Evolutionary conservation across 2,113 vertebrate genomes (phyloP).

Genomic region (Myotis lucifugus): DNA sequence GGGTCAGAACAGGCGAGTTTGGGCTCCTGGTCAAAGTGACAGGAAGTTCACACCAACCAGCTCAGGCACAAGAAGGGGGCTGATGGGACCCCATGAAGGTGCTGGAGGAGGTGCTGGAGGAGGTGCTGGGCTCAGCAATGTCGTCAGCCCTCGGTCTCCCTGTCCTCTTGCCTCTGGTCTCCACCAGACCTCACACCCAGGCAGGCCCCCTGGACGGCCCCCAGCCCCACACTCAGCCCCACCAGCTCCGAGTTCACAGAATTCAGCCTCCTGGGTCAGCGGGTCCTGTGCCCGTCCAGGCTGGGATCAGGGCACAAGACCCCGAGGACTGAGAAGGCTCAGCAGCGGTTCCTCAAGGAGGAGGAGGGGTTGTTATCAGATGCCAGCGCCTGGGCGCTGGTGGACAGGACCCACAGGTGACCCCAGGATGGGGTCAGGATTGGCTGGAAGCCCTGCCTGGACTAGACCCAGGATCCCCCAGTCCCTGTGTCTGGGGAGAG

Average conservation of each 20-base stretch:
- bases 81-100: rapidly evolving
- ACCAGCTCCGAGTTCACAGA: neutral
- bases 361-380: neutral
- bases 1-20: rapidly evolving
- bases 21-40: neutral
- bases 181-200: neutral
- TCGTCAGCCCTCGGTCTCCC: rapidly evolving
- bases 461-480: rapidly evolving
- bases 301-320: rapidly evolving
- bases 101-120: neutral
- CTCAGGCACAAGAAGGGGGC: neutral
- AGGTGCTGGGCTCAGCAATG: neutral
- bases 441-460: neutral
- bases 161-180: neutral
- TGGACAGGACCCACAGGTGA: neutral
- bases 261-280: neutral
- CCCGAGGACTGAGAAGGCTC: neutral
- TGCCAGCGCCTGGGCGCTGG: neutral
- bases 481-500: neutral
- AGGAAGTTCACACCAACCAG: neutral
- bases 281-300: neutral
- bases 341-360: neutral
- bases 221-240: rapidly evolving
- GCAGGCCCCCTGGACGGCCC: neutral
- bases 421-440: neutral